phyloP scores from a whole-genome alignment of 2,797 vertebrate species.

The Nasua narica region DNA sequence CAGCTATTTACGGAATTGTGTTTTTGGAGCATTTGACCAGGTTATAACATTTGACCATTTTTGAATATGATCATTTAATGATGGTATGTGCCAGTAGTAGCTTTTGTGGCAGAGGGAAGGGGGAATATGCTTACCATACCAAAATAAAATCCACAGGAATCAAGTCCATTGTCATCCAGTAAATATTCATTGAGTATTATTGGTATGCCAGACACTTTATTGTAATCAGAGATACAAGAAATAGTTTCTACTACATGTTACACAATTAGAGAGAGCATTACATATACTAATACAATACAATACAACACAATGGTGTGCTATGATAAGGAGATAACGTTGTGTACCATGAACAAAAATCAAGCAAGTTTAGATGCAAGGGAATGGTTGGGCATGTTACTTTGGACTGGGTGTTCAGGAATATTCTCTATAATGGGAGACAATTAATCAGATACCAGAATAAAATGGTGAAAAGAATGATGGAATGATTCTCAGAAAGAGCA shows the following conservation, averaged over 20 bases:
- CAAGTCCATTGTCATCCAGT: neutral
- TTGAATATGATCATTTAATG: neutral
- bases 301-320: neutral
- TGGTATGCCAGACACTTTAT: neutral
- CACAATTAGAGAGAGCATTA: neutral
- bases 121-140: too few species aligned
- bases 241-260: neutral
- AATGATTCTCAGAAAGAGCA: neutral
- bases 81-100: neutral
- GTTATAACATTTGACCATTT: neutral
- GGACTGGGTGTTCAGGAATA: neutral
- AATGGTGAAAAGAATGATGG: neutral
- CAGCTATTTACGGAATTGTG: neutral
- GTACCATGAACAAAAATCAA: neutral
- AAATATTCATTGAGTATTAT: neutral
- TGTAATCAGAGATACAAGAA: neutral
- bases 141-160: neutral
- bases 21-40: neutral
- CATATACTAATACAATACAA: neutral
- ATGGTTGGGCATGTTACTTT: neutral
- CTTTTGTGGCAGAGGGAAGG: too few species aligned
- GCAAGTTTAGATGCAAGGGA: neutral
- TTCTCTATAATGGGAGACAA: neutral
- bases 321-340: neutral
- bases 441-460: neutral